Percentiles rank a stretch among this genome's conserved stretches.
phyloP scores from a whole-genome alignment of 1,140 invertebrate genomes.

The Dolichoris vasculosae region DNA sequence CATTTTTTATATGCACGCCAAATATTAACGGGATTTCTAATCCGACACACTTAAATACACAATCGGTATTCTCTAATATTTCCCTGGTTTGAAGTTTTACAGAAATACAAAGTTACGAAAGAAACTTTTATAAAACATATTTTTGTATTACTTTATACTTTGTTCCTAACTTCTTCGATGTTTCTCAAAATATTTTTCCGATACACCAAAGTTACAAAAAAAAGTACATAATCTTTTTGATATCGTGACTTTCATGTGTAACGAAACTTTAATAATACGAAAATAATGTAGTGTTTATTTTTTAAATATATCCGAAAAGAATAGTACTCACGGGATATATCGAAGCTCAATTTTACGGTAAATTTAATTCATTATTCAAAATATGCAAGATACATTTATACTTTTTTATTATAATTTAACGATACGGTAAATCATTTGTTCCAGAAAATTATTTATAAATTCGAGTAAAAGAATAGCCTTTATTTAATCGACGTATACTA shows the following conservation, averaged over 20 bases:
- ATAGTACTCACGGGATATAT: too few species aligned
- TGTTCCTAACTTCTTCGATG: not conserved
- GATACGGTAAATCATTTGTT: too few species aligned
- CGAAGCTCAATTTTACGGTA: too few species aligned
- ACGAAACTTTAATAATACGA: not conserved
- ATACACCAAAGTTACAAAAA: not conserved
- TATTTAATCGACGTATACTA: too few species aligned
- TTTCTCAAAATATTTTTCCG: not conserved
- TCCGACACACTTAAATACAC: slow-evolving; percentile 8
- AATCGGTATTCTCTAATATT: not conserved
- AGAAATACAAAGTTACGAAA: not conserved
- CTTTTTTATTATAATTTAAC: too few species aligned
- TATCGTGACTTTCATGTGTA: not conserved
- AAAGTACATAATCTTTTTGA: not conserved
- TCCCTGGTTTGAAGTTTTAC: not conserved
- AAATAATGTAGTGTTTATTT: not conserved
- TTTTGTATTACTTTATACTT: not conserved
- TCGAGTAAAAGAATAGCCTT: too few species aligned
- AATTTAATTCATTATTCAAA: too few species aligned
- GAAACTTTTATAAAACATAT: not conserved
- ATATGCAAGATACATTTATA: too few species aligned
- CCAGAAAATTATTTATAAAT: too few species aligned
- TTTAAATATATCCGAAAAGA: too few species aligned
- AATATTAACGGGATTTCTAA: not conserved
- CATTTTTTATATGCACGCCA: not conserved